Evolutionary conservation across 2,113 vertebrate species (phyloP).

Genomic region (Xerus inauris): DNA sequence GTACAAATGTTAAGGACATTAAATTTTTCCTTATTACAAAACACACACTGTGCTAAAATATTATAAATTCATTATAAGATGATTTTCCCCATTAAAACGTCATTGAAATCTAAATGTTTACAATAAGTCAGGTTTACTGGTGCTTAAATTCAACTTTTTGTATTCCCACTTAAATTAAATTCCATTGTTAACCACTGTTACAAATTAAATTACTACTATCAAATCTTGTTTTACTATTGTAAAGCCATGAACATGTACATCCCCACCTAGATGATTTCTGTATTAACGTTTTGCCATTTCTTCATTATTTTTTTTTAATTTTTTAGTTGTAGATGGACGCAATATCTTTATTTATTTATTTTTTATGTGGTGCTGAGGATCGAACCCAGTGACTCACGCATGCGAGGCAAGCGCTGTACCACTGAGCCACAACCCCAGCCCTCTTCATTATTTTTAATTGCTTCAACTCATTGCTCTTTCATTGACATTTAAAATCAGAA

Average conservation of each 20-base stretch:
- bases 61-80: constrained; percentile 56
- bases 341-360: no score
- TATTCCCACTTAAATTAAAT: constrained; percentile 41
- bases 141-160: constrained; percentile 57
- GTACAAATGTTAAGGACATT: constrained; percentile 51
- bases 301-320: no score
- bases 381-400: no score
- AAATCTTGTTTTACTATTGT: constrained; percentile 11
- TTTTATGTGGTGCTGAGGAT: no score
- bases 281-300: not conserved
- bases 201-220: not conserved
- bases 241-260: not conserved
- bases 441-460: constrained; percentile 36
- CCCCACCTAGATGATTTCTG: not conserved
- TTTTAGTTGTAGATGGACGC: no score
- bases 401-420: no score
- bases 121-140: constrained; percentile 27
- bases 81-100: constrained; percentile 53
- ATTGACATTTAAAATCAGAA: constrained; percentile 20
- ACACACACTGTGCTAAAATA: constrained; percentile 64
- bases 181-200: not conserved
- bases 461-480: not conserved
- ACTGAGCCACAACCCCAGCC: no score
- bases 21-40: constrained; percentile 57
- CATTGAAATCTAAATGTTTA: constrained; percentile 53